These are phyloP conservation scores for Sapajus apella DNA, from an alignment of 2,113 vertebrate genomes.

Conservation along the genomic window DNA sequence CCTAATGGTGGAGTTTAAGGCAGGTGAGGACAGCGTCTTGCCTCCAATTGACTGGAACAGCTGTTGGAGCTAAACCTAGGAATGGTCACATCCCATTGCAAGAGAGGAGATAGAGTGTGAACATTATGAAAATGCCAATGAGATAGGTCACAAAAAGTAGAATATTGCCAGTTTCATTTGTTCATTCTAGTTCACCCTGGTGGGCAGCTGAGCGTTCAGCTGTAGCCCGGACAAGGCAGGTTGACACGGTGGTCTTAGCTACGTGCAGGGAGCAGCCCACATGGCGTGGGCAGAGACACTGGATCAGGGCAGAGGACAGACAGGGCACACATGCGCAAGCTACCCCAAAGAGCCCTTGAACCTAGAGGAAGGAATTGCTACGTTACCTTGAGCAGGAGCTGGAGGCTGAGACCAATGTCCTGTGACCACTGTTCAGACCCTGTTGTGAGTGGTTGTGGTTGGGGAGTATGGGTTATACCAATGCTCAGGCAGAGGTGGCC, in stretches of 20 bases:
- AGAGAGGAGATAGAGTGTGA: not conserved
- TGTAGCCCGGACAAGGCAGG: not conserved
- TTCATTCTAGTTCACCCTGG: not conserved
- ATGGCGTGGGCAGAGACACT: not conserved
- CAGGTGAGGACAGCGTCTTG: not conserved
- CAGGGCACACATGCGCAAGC: not conserved
- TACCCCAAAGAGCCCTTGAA: not conserved
- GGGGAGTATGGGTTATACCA: accelerated
- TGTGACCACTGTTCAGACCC: not conserved
- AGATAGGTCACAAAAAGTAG: not conserved
- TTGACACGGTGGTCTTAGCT: not conserved
- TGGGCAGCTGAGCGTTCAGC: not conserved
- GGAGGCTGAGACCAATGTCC: not conserved
- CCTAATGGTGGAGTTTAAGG: not conserved
- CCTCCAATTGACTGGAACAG: not conserved
- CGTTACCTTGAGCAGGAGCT: not conserved
- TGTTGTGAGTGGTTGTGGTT: not conserved
- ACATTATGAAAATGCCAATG: not conserved
- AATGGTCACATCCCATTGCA: not conserved
- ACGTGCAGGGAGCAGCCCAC: not conserved
- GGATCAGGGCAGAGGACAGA: not conserved
- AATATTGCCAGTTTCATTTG: not conserved
- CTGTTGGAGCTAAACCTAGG: not conserved
- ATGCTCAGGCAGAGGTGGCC: not conserved
- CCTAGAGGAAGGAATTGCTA: not conserved